phyloP scores from a whole-genome alignment of 2,113 vertebrate genomes.

The Phyllopteryx taeniolatus region DNA sequence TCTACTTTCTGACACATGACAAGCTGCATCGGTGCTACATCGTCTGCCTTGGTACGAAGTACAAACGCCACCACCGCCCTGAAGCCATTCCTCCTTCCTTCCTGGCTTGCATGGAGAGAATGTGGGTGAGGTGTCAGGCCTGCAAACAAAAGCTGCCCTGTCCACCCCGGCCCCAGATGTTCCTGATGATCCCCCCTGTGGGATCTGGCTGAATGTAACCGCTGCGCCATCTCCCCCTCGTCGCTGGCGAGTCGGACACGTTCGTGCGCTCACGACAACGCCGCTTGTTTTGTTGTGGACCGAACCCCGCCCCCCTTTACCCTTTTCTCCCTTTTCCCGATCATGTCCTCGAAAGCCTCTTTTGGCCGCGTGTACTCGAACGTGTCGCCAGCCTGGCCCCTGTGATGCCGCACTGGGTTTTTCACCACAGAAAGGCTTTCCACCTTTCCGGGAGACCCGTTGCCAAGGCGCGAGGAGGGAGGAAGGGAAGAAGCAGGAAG shows the following conservation, averaged over 20 bases:
- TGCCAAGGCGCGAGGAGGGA: conserved; percentile 68
- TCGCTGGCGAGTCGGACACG: conserved; percentile 31
- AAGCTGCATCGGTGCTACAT: background rate
- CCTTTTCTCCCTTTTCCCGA: conserved; percentile 20
- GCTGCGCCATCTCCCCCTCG: conserved; percentile 45
- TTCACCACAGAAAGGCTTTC: conserved; percentile 59
- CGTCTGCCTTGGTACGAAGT: conserved; percentile 21
- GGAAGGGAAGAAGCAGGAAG: conserved; percentile 44
- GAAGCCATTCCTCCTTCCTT: conserved; percentile 16
- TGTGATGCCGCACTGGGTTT: conserved; percentile 66
- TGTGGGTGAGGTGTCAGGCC: conserved; percentile 63
- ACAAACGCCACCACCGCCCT: conserved; percentile 47
- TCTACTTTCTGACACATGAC: background rate
- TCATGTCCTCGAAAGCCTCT: conserved; percentile 45
- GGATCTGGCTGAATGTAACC: conserved; percentile 66
- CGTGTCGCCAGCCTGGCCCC: conserved; percentile 66
- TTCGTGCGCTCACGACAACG: background rate
- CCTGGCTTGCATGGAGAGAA: conserved; percentile 45
- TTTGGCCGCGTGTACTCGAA: conserved; percentile 66
- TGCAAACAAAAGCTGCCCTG: conserved; percentile 66
- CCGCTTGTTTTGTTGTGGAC: conserved; percentile 18
- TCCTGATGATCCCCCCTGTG: conserved; percentile 69
- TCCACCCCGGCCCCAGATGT: conserved; percentile 71
- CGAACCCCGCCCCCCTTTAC: background rate
- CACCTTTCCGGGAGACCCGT: conserved; percentile 70